Base-by-base conservation (phyloP, 1,140 invertebrate genomes). In the Drosophila bifasciata region DNA sequence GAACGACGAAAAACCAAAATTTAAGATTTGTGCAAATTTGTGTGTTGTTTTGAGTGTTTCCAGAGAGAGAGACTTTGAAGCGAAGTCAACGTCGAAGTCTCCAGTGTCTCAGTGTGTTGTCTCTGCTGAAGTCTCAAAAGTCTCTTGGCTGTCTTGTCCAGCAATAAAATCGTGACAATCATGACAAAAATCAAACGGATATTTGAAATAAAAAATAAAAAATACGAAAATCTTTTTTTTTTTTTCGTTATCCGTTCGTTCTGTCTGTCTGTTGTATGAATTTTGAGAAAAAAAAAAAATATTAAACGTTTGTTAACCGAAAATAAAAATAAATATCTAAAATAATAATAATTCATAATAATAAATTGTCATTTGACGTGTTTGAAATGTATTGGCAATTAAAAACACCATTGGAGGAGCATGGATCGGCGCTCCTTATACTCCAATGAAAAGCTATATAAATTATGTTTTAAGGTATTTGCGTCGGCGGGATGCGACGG, bases 331-430 rank as follows among this genome's bases (percentile, higher is more conserved):
- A 68, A 67, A 56, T 40, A 39, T n/a, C 53, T 28, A 8, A 52
- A 66, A 46, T 46, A 69, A 77, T 67, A 83, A 81, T 74, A n/a
- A n/a, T n/a, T n/a, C n/a, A n/a, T 69, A 49, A 80, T 85, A 73
- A 86, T 85, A 85, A 86, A 85, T 85, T 80, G 77, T 86, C 77
- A 76, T 67, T 81, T 85, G 80, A 81, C 81, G 68, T 80, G 73
- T 85, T 85, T 48, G 56, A 73, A 78, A 81, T 66, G 72, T 77
- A 81, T 81, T 81, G 78, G 69, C 79, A 85, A 84, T 84, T 84
- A 84, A 79, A 76, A 76, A 36, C 59, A 73, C 74, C 78, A 83
- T 78, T 67, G 68, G 25, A 53, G 36, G 17, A 57, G n/a, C n/a
- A n/a, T n/a, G n/a, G n/a, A n/a, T n/a, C 52, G 59, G 28, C 49